Percentiles rank a stretch among this genome's conserved stretches.
These are phyloP conservation scores for Alosa alosa DNA, from an alignment of 2,113 vertebrate species.

Conservation along the genomic window DNA sequence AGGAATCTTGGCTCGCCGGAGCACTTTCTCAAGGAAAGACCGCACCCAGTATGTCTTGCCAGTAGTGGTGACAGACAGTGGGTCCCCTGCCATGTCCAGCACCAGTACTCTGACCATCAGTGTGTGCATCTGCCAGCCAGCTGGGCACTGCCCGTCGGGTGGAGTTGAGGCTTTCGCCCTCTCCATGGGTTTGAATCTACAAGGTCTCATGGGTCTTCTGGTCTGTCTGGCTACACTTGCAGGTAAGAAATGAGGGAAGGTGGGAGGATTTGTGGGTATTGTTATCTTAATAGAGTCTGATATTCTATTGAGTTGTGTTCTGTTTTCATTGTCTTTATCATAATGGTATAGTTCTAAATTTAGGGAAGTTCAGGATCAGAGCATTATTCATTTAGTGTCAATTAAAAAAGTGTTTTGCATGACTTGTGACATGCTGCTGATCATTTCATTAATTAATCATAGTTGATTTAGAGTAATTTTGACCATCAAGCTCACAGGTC, in stretches of 20 bases:
- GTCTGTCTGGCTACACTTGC: conserved; percentile 74
- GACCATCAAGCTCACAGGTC: background rate
- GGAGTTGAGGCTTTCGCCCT: conserved; percentile 71
- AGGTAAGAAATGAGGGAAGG: conserved; percentile 69
- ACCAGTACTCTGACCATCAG: conserved; percentile 83
- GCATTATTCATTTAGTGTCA: background rate
- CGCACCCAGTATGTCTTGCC: conserved; percentile 75
- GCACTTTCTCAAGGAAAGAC: conserved; percentile 77
- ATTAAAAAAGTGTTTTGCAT: conserved; percentile 26
- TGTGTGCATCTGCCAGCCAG: conserved; percentile 80
- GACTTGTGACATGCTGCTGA: background rate
- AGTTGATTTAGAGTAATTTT: background rate
- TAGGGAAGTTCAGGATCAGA: background rate
- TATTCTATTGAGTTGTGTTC: background rate
- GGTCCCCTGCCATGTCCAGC: conserved; percentile 78
- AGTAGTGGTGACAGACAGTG: conserved; percentile 84
- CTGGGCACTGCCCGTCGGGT: conserved; percentile 67
- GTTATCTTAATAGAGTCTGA: background rate
- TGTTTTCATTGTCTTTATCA: background rate
- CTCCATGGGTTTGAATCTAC: conserved; percentile 75
- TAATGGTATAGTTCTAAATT: background rate
- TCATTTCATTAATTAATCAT: background rate
- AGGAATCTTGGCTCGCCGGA: conserved; percentile 77
- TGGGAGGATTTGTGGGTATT: background rate
- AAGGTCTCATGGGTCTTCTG: conserved; percentile 73